Evolutionary conservation across 2,797 vertebrate species (phyloP), one percentile per base, ranked within the genome.

Genomic region (Falco peregrinus): DNA sequence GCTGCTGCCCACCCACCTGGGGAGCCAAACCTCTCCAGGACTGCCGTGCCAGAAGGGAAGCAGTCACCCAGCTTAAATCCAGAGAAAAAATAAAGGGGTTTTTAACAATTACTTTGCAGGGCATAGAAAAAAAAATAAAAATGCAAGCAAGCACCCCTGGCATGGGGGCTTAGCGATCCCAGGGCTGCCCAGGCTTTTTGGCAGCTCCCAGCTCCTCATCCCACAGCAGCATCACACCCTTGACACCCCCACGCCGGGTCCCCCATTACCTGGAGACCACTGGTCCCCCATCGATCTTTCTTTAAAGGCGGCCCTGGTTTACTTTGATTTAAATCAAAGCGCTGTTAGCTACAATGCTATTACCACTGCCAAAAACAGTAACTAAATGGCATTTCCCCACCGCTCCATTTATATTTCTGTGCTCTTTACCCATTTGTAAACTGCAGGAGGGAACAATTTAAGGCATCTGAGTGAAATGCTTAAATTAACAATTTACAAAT

Each of bases 401-500:
- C 13, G 45, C 84, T 95, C 89, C 87, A 25, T 70, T 92, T 60
- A 4, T 20, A 56, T 87, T 95, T 92, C 82, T 25, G 54, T 26
- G 69, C 93, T 91, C 94, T 95, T 96, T 90, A n/a, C 76, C 94
- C 89, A 50, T 75, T 85, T 54, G 88, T 61, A 85, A 97, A 37
- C 91, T 25, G 70, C 93, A 17, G 94, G 93, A 89, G 94, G 92
- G 94, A 97, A 71, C 71, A 61, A 71, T 97, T 96, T 80, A 84
- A 96, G 89, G 93, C 97, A 87, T 78, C 84, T 71, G 90, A 87
- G 96, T 35, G 87, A 92, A 70, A 94, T 78, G 87, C 87, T 92
- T 85, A 93, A 97, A 97, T 96, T 97, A 97, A 97, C 69, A 84
- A 97, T 96, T 97, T 96, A 83, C 96, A 95, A 97, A 97, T 56